Evolutionary conservation across 1,140 invertebrate genomes (phyloP), one percentile per base, ranked within the genome.

Genomic region (Sarcophaga bullata): DNA sequence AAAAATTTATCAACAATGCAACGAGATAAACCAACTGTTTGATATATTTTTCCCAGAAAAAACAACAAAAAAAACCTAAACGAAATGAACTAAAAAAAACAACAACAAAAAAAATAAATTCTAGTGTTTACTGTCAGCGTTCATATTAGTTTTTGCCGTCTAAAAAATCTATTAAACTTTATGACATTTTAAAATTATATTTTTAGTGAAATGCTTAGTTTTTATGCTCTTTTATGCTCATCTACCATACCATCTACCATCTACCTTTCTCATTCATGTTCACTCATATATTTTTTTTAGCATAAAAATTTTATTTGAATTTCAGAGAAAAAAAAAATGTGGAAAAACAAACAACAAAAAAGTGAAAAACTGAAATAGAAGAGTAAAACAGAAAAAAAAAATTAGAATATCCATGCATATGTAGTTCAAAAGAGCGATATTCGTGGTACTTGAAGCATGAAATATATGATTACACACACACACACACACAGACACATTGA

Each of bases 141-240:
- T n/a, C 62, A 68, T 68, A 68, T 68, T 68, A 68, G 62, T 68
- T 58, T 58, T 68, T 6, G 25, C 1, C 62, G 7, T 9, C 17
- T 68, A 68, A 8, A 68, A 68, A 68, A 68, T 68, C 62, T 68
- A 68, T 68, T 68, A 68, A 68, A 68, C n/a, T 68, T 17, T 68
- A 68, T 68, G 62, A 68, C 17, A 68, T 68, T 68, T 68, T 68
- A 19, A 68, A 68, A 19, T 68, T 8, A 7, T 19, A 19, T 68
- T 68, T 19, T 19, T 37, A 37, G 25, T 37, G 25, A 37, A 37
- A 37, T 37, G 25, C 4, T 37, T 37, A 37, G 25, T 37, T 37
- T 37, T 37, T 37, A n/a, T n/a, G n/a, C n/a, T n/a, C n/a, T 4
- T 37, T 37, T 37, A 37, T 4, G 25, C 25, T 37, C 25, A 37